These are phyloP conservation scores for Prionailurus viverrinus DNA, from an alignment of 2,113 vertebrate species.

Conservation along the genomic window DNA sequence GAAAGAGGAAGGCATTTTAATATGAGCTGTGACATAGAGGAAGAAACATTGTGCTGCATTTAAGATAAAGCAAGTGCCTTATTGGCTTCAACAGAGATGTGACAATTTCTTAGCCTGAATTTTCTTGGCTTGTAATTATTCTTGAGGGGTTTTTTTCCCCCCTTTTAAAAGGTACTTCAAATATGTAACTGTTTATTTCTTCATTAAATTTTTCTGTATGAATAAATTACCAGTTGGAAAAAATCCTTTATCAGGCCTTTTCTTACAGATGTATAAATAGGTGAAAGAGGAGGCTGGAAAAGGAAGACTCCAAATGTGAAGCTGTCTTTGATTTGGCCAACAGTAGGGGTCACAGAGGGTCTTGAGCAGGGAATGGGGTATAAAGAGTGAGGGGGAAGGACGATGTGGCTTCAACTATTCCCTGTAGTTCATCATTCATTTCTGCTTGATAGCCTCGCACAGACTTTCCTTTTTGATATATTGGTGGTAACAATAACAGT, in stretches of 20 bases:
- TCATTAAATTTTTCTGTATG: neutral
- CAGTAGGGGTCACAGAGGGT: neutral
- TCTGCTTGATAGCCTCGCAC: neutral
- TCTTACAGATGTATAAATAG: neutral
- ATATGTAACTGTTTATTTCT: conserved; percentile 9
- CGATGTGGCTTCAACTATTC: neutral
- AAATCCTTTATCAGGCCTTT: neutral
- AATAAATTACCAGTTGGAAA: neutral
- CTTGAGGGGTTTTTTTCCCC: neutral
- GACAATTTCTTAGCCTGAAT: neutral
- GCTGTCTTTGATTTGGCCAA: neutral
- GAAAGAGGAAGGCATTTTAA: neutral
- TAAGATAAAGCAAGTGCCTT: neutral
- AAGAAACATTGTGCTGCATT: neutral
- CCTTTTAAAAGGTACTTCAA: neutral
- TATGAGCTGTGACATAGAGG: neutral
- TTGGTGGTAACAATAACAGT: neutral
- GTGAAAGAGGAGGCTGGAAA: neutral
- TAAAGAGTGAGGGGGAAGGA: neutral
- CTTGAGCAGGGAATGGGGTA: neutral
- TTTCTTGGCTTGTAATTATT: neutral
- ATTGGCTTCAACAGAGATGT: neutral
- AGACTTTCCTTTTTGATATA: neutral
- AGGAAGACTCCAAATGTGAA: neutral
- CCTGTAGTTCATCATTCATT: neutral